Evolutionary conservation across 2,113 vertebrate genomes (phyloP).

Genomic region (Nyctibius bracteatus): DNA sequence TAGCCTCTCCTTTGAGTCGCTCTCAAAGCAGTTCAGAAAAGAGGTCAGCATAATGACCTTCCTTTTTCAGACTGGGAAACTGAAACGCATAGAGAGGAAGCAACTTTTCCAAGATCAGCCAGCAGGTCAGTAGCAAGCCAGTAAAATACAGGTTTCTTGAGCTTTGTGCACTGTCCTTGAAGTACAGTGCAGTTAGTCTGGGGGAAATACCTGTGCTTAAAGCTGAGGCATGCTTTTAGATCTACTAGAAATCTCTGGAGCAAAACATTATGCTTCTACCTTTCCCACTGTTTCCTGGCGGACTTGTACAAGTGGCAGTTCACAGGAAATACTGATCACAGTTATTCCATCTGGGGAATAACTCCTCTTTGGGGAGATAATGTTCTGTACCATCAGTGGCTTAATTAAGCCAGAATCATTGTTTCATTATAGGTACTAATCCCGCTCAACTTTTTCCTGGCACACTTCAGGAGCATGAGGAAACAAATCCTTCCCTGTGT

Average conservation of each 20-base stretch:
- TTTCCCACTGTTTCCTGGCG: background rate
- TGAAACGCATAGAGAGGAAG: background rate
- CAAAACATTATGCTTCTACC: background rate
- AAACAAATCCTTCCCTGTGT: background rate
- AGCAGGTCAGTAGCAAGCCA: background rate
- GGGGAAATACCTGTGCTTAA: background rate
- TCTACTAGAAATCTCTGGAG: background rate
- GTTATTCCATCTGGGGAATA: background rate
- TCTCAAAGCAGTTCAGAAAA: slow-evolving; percentile 25
- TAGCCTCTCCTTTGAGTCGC: background rate
- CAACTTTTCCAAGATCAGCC: background rate
- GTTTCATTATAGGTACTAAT: background rate
- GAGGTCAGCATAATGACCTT: slow-evolving; percentile 38
- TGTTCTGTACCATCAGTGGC: background rate
- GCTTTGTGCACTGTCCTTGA: background rate
- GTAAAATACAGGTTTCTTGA: background rate
- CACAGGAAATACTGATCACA: background rate
- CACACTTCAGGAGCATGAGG: background rate
- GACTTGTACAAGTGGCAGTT: background rate
- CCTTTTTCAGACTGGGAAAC: slow-evolving; percentile 25
- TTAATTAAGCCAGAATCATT: background rate
- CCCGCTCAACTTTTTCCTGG: background rate
- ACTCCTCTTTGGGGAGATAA: background rate
- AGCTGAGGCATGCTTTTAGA: background rate
- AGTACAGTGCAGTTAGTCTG: background rate